A percentile compares a stretch with the other conserved stretches of the same genome.
phyloP scores from a whole-genome alignment of 2,113 vertebrate species.

The Varanus salvator region DNA sequence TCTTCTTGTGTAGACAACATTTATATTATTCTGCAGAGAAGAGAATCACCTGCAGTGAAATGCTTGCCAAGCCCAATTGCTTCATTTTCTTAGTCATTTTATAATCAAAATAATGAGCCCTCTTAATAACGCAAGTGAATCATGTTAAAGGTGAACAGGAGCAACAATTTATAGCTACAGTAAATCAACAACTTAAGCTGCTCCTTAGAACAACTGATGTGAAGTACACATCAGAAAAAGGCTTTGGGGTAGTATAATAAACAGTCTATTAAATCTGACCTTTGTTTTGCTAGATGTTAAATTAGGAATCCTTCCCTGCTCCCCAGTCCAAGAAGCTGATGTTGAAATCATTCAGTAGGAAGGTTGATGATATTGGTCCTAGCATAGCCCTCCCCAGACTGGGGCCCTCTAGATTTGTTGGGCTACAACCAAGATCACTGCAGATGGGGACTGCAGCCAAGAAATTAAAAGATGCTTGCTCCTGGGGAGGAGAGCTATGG shows the following conservation, averaged over 20 bases:
- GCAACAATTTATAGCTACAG: background rate
- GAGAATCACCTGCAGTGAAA: background rate
- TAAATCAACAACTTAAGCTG: background rate
- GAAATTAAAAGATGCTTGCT: too few relatives aligned
- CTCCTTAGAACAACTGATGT: background rate
- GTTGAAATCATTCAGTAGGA: background rate
- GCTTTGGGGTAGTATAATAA: slow-evolving; percentile 22
- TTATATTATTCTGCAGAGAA: background rate
- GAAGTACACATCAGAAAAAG: background rate
- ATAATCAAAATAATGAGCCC: slow-evolving; percentile 30
- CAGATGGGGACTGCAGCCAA: too few relatives aligned
- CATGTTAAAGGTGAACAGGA: slow-evolving; percentile 1
- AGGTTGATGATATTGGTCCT: background rate
- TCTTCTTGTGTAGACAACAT: background rate
- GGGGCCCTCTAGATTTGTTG: too few relatives aligned
- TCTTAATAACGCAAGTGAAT: slow-evolving; percentile 1
- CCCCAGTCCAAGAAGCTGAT: background rate
- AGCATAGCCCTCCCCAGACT: too few relatives aligned
- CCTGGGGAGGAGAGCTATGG: too few relatives aligned
- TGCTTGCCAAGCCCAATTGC: slow-evolving; percentile 29
- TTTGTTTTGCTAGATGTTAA: background rate
- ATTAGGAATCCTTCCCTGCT: background rate
- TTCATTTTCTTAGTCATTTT: slow-evolving; percentile 27
- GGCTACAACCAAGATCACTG: too few relatives aligned
- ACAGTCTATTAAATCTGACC: slow-evolving; percentile 1